phyloP scores from a whole-genome alignment of 2,888 invertebrate genomes.

The Halictus quadricinctus region DNA sequence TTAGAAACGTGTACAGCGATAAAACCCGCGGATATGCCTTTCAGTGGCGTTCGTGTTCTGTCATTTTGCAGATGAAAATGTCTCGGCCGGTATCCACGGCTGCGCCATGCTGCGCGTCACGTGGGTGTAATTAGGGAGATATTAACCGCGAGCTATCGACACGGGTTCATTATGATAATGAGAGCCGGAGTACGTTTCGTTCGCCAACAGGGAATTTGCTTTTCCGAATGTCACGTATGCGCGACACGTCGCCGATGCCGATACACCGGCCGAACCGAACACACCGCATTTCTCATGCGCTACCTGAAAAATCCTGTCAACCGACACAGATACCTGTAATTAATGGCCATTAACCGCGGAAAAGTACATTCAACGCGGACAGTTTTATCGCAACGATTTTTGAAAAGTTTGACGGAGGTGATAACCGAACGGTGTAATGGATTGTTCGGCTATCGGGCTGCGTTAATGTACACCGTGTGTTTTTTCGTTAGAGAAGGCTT shows the following conservation, averaged over 20 bases:
- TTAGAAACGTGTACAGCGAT: constrained; percentile 68
- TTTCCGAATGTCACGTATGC: background rate
- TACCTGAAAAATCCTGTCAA: constrained; percentile 16
- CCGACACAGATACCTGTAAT: constrained; percentile 26
- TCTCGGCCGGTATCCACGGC: constrained; percentile 49
- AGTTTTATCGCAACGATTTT: constrained; percentile 14
- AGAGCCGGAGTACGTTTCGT: constrained; percentile 15
- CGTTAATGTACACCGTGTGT: background rate
- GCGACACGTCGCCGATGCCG: constrained; percentile 23
- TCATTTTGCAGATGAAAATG: constrained; percentile 62
- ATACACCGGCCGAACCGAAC: constrained; percentile 18
- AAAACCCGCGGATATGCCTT: constrained; percentile 50
- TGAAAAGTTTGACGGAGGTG: constrained; percentile 15
- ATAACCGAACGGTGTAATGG: background rate
- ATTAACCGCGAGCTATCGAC: constrained; percentile 36
- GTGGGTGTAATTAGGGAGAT: constrained; percentile 55
- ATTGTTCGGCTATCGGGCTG: constrained; percentile 5
- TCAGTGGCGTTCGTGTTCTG: constrained; percentile 55
- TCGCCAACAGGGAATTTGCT: constrained; percentile 9
- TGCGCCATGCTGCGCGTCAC: constrained; percentile 22
- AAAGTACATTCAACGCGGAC: constrained; percentile 2
- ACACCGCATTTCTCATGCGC: constrained; percentile 32
- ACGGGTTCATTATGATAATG: constrained; percentile 54
- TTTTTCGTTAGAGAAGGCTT: background rate
- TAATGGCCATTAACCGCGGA: constrained; percentile 36